phyloP scores from a whole-genome alignment of 1,140 invertebrate species.

The Plectus sambesii region DNA sequence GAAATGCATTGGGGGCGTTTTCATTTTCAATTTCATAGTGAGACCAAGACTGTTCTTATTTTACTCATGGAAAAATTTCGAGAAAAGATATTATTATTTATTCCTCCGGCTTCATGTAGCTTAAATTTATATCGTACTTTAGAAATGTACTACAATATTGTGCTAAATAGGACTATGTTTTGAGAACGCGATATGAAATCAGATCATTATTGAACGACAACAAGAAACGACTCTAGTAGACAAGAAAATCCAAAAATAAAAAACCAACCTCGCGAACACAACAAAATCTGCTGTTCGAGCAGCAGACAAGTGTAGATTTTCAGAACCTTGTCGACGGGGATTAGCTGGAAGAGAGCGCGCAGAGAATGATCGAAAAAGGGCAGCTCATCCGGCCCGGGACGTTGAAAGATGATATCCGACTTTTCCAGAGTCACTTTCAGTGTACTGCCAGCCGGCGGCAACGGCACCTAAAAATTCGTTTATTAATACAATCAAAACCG shows the following conservation, averaged over 20 bases:
- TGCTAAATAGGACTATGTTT: too few species aligned
- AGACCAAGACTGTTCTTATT: too few species aligned
- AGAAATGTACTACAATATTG: too few species aligned
- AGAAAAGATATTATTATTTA: constrained; percentile 6
- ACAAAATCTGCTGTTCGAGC: constrained; percentile 86
- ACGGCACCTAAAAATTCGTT: constrained; percentile 13
- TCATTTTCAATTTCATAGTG: too few species aligned
- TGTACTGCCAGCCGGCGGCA: constrained; percentile 1
- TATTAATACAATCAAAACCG: too few species aligned
- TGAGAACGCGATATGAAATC: too few species aligned
- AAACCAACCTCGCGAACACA: constrained; percentile 69
- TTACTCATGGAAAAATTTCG: constrained; percentile 5
- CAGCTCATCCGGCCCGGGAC: constrained; percentile 58
- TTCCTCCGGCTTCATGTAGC: too few species aligned
- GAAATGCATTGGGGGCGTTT: too few species aligned
- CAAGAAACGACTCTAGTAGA: too few species aligned
- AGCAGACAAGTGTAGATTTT: constrained; percentile 88
- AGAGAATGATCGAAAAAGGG: constrained; percentile 86
- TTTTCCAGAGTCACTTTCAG: constrained; percentile 6
- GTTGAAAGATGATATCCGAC: constrained; percentile 28
- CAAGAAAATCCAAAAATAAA: too few species aligned
- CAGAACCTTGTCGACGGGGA: constrained; percentile 69
- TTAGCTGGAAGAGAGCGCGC: constrained; percentile 62
- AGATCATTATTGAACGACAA: too few species aligned
- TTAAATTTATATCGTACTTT: too few species aligned